Percentiles rank a stretch among this genome's conserved stretches.
These are phyloP conservation scores for Gambelia wislizenii DNA, from an alignment of 2,797 vertebrate genomes.

Conservation along the genomic window DNA sequence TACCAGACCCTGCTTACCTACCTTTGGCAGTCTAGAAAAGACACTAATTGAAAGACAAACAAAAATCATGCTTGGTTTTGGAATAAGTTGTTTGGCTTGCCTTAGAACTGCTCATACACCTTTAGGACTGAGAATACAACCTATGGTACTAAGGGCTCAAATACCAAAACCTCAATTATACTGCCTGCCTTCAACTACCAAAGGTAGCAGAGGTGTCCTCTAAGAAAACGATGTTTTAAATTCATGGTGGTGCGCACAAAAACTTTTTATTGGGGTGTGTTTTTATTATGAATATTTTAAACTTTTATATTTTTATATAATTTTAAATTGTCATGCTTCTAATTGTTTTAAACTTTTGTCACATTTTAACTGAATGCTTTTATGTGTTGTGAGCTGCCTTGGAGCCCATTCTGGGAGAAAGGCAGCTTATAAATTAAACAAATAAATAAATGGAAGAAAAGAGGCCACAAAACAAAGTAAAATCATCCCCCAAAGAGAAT, in stretches of 20 bases:
- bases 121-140: neutral
- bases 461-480: neutral
- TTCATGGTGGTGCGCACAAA: no score
- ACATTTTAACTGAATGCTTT: no score
- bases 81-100: neutral
- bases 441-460: neutral
- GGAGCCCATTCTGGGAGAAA: no score
- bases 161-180: neutral
- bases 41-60: neutral
- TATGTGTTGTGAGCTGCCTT: no score
- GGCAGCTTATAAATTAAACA: no score
- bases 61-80: neutral
- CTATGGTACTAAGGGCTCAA: neutral
- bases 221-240: no score
- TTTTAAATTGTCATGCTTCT: no score
- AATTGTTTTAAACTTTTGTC: no score
- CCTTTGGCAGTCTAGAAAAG: neutral
- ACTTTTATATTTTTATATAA: no score
- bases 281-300: no score
- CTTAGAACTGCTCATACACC: neutral
- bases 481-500: neutral
- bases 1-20: neutral
- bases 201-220: neutral
- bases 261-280: no score
- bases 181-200: neutral